Evolutionary conservation across 2,888 invertebrate species (phyloP).

Genomic region (Microctonus aethiopoides): DNA sequence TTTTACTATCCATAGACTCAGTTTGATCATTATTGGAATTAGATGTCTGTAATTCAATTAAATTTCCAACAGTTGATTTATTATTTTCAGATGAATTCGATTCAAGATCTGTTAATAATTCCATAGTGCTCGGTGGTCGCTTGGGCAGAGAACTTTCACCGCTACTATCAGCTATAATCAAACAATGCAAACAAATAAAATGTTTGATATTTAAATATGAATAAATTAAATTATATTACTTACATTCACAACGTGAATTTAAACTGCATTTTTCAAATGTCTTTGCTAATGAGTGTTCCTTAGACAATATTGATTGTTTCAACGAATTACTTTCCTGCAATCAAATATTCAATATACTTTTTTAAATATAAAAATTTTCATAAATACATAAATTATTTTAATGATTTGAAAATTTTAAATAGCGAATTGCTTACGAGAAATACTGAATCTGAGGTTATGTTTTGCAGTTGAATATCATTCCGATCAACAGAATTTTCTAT

Average conservation of each 20-base stretch:
- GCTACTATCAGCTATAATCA: conserved; percentile 36
- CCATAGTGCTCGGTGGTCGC: conserved; percentile 47
- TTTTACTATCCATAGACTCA: conserved; percentile 13
- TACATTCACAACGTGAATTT: conserved; percentile 51
- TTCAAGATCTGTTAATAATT: conserved; percentile 58
- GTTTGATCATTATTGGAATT: not conserved
- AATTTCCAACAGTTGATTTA: conserved; percentile 45
- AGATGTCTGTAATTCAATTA: conserved; percentile 53
- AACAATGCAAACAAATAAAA: not conserved
- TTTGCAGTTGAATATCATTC: conserved; percentile 40
- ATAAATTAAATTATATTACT: conserved; percentile 10
- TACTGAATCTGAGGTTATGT: conserved; percentile 52
- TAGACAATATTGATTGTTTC: conserved; percentile 43
- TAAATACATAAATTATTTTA: conserved; percentile 9
- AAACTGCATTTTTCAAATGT: conserved; percentile 55
- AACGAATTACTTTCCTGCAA: conserved; percentile 40
- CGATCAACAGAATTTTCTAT: conserved; percentile 18
- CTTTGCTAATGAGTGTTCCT: conserved; percentile 58
- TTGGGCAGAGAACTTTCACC: conserved; percentile 53
- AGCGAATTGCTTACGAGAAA: conserved; percentile 50
- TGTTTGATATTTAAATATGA: not conserved
- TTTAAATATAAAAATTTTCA: not conserved
- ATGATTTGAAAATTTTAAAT: conserved; percentile 17
- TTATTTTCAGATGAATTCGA: not conserved
- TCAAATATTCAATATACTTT: conserved; percentile 9